A percentile compares a stretch with the other conserved stretches of the same genome.
phyloP scores from a whole-genome alignment of 2,797 vertebrate genomes.

The Valencia hispanica region DNA sequence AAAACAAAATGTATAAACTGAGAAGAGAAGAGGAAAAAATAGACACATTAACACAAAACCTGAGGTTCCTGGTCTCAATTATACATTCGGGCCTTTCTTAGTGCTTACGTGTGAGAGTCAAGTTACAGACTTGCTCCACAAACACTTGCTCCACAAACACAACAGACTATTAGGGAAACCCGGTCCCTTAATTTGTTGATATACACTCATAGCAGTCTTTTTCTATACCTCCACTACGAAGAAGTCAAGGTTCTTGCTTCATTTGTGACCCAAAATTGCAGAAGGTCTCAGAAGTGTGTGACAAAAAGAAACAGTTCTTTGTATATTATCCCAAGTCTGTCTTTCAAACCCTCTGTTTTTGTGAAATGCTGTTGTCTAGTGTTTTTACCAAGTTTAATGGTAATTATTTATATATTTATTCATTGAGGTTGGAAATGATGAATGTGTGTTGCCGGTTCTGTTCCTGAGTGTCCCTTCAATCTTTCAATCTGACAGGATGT shows the following conservation, averaged over 20 bases:
- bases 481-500: slow-evolving; percentile 72
- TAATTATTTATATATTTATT: not conserved
- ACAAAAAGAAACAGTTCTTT: not conserved
- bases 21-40: not conserved
- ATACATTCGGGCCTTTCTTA: slow-evolving; percentile 35
- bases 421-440: not conserved
- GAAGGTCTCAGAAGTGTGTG: not conserved
- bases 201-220: not conserved
- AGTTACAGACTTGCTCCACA: slow-evolving; percentile 49
- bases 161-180: not conserved
- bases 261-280: not conserved
- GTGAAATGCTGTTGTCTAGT: not conserved
- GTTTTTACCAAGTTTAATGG: not conserved
- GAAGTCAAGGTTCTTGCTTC: not conserved
- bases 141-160: too few relatives aligned
- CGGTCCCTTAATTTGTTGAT: not conserved
- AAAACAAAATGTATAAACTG: not conserved
- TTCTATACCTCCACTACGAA: not conserved
- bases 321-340: not conserved
- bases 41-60: slow-evolving; percentile 9
- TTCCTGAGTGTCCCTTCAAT: not conserved
- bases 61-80: slow-evolving; percentile 53
- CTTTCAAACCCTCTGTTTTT: not conserved
- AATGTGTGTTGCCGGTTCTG: not conserved
- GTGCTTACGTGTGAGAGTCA: slow-evolving; percentile 47